Base-by-base conservation (phyloP, 2,113 vertebrate genomes). In the Cranoglanis bouderius region DNA sequence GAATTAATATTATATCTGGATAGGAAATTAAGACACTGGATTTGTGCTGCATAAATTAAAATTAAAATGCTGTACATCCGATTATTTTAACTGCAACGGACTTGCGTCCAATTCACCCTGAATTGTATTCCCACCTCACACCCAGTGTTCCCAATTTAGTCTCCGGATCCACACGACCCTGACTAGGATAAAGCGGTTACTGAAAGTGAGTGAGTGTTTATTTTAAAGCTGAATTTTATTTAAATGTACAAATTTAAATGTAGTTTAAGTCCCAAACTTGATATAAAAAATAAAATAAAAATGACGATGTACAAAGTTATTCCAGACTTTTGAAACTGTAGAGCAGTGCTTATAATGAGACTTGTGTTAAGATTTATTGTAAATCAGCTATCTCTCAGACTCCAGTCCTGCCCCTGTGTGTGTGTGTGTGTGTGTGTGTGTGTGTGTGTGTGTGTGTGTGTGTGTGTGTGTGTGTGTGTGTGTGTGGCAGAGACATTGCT, bases 371-470 rank as follows among this genome's bases (percentile, higher is more conserved):
- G 19, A 57, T 55, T 55, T 55, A 35, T 0, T 57, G 51, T 46
- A 82, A 84, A 87, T 88, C 53, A 51, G 57, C 90, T 89, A 85
- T 67, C 72, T 49, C 82, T 85, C 55, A 43, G 51, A 65, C 46
- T 89, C 85, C 70, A 38, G 55, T 75, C 87, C 53, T 32, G 46
- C 63, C 32, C 8, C 51, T 26, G 78, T 35, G n/a, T 35, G 81
- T 86, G 82, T 83, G 84, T 49, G 49, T 49, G 46, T 49, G 46
- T 49, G 46, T 49, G 46, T 49, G 46, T 49, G 46, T 10, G 18
- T 57, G 18, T 19, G 85, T 38, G 38, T 38, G 82, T 81, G 78
- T 84, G 85, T 87, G 63, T 32, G 81, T 32, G 49, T 40, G 82
- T 84, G 83, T 84, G 87, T 67, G 65, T 67, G 29, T 72, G 67